Conservation (phyloP, 2,113 vertebrate genomes). For the Ammodytes dubius region DNA sequence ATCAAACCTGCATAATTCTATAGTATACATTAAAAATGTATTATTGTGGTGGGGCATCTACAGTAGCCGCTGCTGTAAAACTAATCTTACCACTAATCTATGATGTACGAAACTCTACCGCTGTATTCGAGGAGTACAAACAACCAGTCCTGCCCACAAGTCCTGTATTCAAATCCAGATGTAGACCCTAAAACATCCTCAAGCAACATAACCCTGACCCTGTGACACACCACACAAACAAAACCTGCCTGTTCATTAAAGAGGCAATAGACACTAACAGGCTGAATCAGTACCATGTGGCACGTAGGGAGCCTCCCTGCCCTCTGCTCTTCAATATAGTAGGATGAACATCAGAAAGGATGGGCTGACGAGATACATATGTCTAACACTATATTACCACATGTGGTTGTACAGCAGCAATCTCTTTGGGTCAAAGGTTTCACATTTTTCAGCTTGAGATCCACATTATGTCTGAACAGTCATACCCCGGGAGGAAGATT, state of each 20-base stretch:
- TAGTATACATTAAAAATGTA: not conserved
- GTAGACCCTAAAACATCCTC: slow-evolving; percentile 44
- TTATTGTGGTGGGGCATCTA: not conserved
- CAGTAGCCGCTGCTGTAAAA: not conserved
- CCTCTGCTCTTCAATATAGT: slow-evolving; percentile 73
- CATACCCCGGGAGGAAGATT: slow-evolving; percentile 18
- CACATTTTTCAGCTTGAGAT: slow-evolving; percentile 41
- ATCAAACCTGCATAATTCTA: not conserved
- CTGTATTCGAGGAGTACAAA: slow-evolving; percentile 22
- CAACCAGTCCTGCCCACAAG: slow-evolving; percentile 40
- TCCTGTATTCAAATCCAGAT: slow-evolving; percentile 51
- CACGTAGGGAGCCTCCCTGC: slow-evolving; percentile 42
- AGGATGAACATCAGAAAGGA: slow-evolving; percentile 72
- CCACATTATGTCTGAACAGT: slow-evolving; percentile 47
- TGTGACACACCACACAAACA: slow-evolving; percentile 35
- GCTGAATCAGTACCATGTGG: slow-evolving; percentile 75
- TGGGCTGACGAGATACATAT: slow-evolving; percentile 74
- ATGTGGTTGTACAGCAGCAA: slow-evolving; percentile 55
- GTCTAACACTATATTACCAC: slow-evolving; percentile 59
- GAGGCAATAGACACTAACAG: slow-evolving; percentile 54
- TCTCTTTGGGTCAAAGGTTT: slow-evolving; percentile 43
- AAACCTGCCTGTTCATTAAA: slow-evolving; percentile 69
- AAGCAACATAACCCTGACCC: slow-evolving; percentile 23
- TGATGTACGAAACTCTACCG: not conserved
- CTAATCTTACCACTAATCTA: not conserved